phyloP scores from a whole-genome alignment of 2,888 invertebrate species.

The Rhagonycha lutea region DNA sequence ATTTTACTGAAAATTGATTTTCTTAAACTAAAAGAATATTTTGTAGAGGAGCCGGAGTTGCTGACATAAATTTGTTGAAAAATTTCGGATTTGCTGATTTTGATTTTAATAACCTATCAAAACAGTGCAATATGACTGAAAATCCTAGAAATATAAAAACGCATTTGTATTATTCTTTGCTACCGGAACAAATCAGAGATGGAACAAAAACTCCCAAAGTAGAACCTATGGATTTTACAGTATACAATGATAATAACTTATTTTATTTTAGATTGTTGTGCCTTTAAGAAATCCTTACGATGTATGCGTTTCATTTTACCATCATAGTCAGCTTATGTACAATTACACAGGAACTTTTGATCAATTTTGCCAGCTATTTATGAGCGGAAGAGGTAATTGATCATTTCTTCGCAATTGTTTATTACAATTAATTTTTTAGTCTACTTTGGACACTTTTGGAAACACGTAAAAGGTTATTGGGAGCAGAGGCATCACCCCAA shows the following conservation, averaged over 20 bases:
- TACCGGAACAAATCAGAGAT: slow-evolving; percentile 58
- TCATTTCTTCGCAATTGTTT: background rate
- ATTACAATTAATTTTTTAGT: slow-evolving; percentile 22
- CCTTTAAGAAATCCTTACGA: slow-evolving; percentile 90
- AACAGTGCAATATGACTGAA: background rate
- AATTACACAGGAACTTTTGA: slow-evolving; percentile 65
- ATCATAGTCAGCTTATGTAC: slow-evolving; percentile 72
- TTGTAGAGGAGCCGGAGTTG: background rate
- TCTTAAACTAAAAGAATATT: background rate
- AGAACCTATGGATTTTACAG: background rate
- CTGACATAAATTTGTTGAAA: background rate
- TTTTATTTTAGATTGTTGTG: slow-evolving; percentile 72
- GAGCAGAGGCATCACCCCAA: slow-evolving; percentile 70
- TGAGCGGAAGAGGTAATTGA: slow-evolving; percentile 60
- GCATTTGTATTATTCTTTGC: slow-evolving; percentile 63
- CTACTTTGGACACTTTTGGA: slow-evolving; percentile 40
- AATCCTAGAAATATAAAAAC: slow-evolving; percentile 63
- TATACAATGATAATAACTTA: too few species aligned
- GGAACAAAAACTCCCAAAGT: slow-evolving; percentile 51
- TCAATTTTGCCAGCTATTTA: slow-evolving; percentile 75
- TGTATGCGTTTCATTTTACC: slow-evolving; percentile 84
- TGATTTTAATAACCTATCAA: slow-evolving; percentile 58
- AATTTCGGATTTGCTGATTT: slow-evolving; percentile 59
- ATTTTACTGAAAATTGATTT: background rate
- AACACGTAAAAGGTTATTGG: slow-evolving; percentile 65